Evolutionary conservation across 1,140 invertebrate species (phyloP).

Genomic region (Heliconius hermathena): DNA sequence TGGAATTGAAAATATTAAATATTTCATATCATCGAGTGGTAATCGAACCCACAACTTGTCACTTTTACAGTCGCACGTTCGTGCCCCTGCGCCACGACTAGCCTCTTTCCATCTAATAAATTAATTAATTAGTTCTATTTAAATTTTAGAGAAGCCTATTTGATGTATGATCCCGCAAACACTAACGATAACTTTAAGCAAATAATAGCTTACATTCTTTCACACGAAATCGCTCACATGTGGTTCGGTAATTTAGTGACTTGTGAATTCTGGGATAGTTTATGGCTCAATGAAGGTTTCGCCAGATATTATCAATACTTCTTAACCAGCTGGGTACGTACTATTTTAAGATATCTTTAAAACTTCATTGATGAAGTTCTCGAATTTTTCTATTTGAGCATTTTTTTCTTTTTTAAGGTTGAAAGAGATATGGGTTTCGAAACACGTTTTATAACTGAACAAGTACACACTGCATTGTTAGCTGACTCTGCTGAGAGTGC

Average conservation of each 20-base stretch:
- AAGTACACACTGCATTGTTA: slow-evolving; percentile 85
- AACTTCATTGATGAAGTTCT: too few relatives aligned
- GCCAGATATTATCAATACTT: slow-evolving; percentile 87
- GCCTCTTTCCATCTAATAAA: too few relatives aligned
- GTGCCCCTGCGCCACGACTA: too few relatives aligned
- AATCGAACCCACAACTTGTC: too few relatives aligned
- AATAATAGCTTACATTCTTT: slow-evolving; percentile 81
- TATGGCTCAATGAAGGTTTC: slow-evolving; percentile 88
- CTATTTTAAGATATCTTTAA: background rate
- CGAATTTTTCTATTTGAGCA: background rate
- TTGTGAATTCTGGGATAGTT: slow-evolving; percentile 85
- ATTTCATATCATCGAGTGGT: too few relatives aligned
- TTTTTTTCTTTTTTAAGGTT: slow-evolving; percentile 58
- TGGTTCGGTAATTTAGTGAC: slow-evolving; percentile 88
- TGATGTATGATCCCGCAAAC: slow-evolving; percentile 81
- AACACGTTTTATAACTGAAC: slow-evolving; percentile 84
- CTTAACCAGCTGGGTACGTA: slow-evolving; percentile 68
- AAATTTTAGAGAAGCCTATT: slow-evolving; percentile 80
- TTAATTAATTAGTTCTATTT: background rate
- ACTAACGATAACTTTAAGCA: slow-evolving; percentile 80
- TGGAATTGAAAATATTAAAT: too few relatives aligned
- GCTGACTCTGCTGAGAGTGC: slow-evolving; percentile 85
- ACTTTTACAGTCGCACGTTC: too few relatives aligned
- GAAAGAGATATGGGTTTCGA: slow-evolving; percentile 80
- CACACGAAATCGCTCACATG: slow-evolving; percentile 86